phyloP scores from a whole-genome alignment of 2,797 vertebrate genomes.

The Pantherophis vulpinus region DNA sequence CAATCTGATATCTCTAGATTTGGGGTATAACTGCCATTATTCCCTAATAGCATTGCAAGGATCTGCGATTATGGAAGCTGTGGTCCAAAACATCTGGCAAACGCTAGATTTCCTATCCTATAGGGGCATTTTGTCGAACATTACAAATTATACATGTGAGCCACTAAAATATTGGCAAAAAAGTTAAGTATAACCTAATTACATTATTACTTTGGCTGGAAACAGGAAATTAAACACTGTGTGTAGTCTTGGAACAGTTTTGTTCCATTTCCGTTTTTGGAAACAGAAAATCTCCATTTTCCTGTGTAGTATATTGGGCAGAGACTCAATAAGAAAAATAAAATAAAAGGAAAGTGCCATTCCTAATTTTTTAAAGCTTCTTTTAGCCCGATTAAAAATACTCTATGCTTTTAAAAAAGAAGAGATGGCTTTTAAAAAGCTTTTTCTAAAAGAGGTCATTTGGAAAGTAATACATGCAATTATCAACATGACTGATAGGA shows the following conservation, averaged over 20 bases:
- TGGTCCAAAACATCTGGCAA: neutral
- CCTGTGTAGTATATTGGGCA: constrained; percentile 58
- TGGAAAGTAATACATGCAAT: constrained; percentile 50
- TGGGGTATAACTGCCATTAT: neutral
- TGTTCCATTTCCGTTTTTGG: constrained; percentile 27
- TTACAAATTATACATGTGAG: constrained; percentile 1
- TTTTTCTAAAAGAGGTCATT: constrained; percentile 23
- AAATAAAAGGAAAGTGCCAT: constrained; percentile 60
- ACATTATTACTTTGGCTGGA: constrained; percentile 8
- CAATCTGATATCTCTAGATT: neutral
- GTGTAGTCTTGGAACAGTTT: constrained; percentile 8
- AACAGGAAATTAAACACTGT: constrained; percentile 34
- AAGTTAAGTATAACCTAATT: constrained; percentile 15
- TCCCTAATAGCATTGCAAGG: neutral
- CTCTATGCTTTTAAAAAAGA: constrained; percentile 9
- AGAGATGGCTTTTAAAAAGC: constrained; percentile 50
- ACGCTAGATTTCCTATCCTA: neutral
- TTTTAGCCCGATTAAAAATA: constrained; percentile 70
- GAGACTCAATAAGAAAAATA: constrained; percentile 63
- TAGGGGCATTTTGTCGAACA: neutral
- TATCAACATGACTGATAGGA: constrained; percentile 33
- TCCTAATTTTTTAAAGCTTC: constrained; percentile 62
- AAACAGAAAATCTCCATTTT: constrained; percentile 41
- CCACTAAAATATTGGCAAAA: neutral
- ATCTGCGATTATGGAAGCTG: neutral